Conservation (phyloP, 2,113 vertebrate species). For the Prolemur simus region DNA sequence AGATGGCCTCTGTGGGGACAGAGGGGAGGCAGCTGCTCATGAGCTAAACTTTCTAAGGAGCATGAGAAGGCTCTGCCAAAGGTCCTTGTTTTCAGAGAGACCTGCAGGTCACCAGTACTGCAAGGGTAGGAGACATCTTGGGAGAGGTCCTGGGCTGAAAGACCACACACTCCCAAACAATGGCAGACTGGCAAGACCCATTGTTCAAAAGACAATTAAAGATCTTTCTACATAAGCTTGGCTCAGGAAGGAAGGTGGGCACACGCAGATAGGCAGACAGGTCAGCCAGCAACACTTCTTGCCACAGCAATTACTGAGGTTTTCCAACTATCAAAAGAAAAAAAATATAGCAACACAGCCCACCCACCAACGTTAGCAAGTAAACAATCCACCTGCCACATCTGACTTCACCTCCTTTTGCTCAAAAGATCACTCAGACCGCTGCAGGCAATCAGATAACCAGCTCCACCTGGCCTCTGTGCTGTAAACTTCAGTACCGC, state of each 20-base stretch:
- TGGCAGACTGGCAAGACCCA: not conserved
- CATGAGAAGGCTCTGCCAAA: not conserved
- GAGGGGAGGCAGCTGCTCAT: not conserved
- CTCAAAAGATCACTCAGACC: not conserved
- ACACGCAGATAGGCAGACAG: not conserved
- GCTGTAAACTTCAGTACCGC: not conserved
- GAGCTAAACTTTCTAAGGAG: not conserved
- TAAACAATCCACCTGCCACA: not conserved
- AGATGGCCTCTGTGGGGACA: not conserved
- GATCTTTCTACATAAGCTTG: not conserved
- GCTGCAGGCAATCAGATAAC: not conserved
- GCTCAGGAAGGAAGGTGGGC: not conserved
- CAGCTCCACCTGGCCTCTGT: not conserved
- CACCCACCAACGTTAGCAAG: not conserved
- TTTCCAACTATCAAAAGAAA: not conserved
- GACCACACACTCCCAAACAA: not conserved
- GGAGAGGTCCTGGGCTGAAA: not conserved
- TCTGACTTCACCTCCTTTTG: slow-evolving; percentile 1
- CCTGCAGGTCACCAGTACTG: not conserved
- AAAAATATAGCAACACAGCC: not conserved
- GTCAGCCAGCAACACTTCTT: not conserved
- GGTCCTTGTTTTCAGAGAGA: not conserved
- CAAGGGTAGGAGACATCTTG: not conserved
- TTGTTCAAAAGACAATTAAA: not conserved
- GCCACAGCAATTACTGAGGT: not conserved